These are phyloP conservation scores for Coptotermes formosanus DNA, from an alignment of 1,140 invertebrate genomes.

Conservation along the genomic window DNA sequence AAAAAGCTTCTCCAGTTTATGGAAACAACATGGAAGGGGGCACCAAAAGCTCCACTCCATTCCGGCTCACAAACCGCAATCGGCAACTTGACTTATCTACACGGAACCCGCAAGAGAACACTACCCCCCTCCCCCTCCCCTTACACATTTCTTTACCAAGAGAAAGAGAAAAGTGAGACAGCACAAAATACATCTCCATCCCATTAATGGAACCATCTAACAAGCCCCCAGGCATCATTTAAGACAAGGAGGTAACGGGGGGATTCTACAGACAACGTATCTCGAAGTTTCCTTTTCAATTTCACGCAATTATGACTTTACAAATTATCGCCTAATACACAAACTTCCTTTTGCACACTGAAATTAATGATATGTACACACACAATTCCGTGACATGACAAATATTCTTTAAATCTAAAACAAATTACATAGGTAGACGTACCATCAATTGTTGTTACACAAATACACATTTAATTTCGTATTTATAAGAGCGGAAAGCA, in stretches of 20 bases:
- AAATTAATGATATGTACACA: no score
- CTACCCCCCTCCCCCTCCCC: neutral
- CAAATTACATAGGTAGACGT: no score
- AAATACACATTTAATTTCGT: no score
- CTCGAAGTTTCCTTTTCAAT: neutral
- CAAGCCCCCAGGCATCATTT: neutral
- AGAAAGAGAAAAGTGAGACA: neutral
- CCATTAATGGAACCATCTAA: neutral
- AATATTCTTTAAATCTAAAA: no score
- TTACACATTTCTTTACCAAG: neutral
- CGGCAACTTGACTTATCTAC: neutral
- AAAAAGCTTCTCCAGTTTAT: neutral
- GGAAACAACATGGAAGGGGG: neutral
- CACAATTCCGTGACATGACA: no score
- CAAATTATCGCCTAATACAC: neutral
- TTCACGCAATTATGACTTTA: neutral
- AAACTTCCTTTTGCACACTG: no score
- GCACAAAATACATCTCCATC: neutral
- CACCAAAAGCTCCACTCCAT: neutral
- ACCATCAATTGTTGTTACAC: no score
- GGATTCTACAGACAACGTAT: neutral
- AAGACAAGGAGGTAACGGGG: neutral
- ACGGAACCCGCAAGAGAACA: neutral
- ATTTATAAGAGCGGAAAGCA: no score
- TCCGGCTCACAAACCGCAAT: neutral